A percentile compares a stretch with the other conserved stretches of the same genome.
These are phyloP conservation scores for Agrypnus murinus DNA, from an alignment of 2,888 invertebrate species.

Conservation along the genomic window DNA sequence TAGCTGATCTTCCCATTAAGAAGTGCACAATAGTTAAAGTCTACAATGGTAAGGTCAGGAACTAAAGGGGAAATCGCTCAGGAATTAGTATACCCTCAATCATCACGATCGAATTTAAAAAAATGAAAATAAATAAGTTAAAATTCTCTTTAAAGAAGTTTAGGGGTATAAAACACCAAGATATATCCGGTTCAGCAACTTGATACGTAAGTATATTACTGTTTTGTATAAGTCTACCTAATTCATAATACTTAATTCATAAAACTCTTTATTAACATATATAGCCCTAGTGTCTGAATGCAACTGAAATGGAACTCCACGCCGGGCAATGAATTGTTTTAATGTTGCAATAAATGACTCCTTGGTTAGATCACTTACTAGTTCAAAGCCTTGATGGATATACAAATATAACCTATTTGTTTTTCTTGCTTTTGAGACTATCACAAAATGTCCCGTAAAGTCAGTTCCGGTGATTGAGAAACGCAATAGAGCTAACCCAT, in stretches of 20 bases:
- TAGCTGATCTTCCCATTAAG: constrained; percentile 19
- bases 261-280: no score
- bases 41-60: constrained; percentile 54
- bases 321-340: background rate
- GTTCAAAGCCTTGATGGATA: constrained; percentile 55
- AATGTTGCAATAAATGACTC: constrained; percentile 49
- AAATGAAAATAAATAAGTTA: constrained; percentile 58
- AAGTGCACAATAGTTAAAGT: constrained; percentile 25
- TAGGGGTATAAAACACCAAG: constrained; percentile 63
- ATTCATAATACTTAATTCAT: no score
- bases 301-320: background rate
- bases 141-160: constrained; percentile 57
- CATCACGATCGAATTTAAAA: constrained; percentile 59
- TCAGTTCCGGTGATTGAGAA: background rate
- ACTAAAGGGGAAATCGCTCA: constrained; percentile 59
- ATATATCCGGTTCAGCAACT: background rate
- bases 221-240: background rate
- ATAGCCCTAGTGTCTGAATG: background rate
- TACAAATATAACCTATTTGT: background rate
- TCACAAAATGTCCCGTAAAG: background rate
- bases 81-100: constrained; percentile 63
- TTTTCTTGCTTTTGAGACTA: background rate
- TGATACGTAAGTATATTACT: background rate
- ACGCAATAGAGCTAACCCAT: background rate
- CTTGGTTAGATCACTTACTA: constrained; percentile 50